Evolutionary conservation across 2,797 vertebrate species (phyloP).

Genomic region (Lindbergichthys nudifrons): DNA sequence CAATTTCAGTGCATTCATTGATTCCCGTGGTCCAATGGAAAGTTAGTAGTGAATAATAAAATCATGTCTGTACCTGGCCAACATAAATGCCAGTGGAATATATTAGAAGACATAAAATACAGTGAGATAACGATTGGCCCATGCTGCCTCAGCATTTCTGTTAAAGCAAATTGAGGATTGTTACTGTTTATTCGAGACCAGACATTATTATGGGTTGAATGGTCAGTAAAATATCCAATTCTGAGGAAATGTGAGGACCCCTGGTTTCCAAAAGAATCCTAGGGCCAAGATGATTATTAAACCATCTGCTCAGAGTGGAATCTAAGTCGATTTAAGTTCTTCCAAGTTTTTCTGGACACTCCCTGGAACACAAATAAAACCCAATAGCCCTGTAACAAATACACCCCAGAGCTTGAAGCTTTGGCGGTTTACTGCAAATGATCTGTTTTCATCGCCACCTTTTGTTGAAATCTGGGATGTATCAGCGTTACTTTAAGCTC

Average conservation of each 20-base stretch:
- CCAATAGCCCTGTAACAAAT: background rate
- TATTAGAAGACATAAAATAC: background rate
- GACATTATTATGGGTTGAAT: constrained; percentile 36
- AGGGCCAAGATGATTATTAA: constrained; percentile 11
- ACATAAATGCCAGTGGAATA: constrained; percentile 15
- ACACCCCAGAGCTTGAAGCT: background rate
- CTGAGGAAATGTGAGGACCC: constrained; percentile 5
- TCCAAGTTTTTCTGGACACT: constrained; percentile 3
- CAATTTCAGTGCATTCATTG: constrained; percentile 19
- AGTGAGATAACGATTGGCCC: constrained; percentile 10
- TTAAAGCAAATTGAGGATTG: constrained; percentile 17
- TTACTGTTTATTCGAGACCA: constrained; percentile 23
- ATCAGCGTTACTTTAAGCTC: background rate
- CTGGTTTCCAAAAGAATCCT: constrained; percentile 14
- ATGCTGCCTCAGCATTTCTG: background rate
- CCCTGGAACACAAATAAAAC: background rate
- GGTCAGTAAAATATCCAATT: constrained; percentile 28
- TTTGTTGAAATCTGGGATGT: background rate
- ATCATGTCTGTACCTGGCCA: constrained; percentile 8
- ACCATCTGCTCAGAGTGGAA: constrained; percentile 12
- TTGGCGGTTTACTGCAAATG: background rate
- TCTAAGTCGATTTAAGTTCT: background rate
- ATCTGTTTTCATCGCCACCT: background rate
- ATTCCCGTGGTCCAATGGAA: constrained; percentile 20
- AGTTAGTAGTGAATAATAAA: constrained; percentile 4